Percentiles rank a stretch among this genome's conserved stretches.
phyloP scores from a whole-genome alignment of 53 echinoderm and acorn worm species.

The Holothuria leucospilota region DNA sequence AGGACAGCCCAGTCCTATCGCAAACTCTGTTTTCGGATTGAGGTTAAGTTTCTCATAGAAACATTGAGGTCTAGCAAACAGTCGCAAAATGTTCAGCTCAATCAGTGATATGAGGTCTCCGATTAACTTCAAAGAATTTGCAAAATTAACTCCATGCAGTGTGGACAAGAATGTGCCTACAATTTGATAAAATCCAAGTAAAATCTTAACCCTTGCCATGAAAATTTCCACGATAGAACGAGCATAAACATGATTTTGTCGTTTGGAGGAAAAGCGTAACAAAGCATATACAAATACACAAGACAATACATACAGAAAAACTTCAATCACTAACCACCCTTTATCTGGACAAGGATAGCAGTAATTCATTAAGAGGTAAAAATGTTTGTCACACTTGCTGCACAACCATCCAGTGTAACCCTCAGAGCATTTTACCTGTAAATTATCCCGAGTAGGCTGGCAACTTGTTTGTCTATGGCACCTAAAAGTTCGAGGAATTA shows the following conservation, averaged over 20 bases:
- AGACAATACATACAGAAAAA: background rate
- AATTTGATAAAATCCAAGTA: slow-evolving; percentile 2
- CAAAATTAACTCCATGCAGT: background rate
- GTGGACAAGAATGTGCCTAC: background rate
- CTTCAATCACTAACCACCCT: background rate
- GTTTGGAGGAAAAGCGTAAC: background rate
- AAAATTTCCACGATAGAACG: background rate
- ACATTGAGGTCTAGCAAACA: background rate
- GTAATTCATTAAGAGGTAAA: background rate
- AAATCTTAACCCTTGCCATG: background rate
- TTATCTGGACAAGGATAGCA: background rate
- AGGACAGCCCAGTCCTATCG: background rate
- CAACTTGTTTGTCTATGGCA: too few species aligned
- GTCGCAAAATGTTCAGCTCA: too few species aligned
- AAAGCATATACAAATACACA: background rate
- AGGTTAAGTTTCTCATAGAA: background rate
- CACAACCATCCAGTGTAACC: background rate
- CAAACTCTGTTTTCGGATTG: background rate
- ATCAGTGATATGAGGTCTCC: background rate
- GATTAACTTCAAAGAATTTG: background rate
- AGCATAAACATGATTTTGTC: background rate
- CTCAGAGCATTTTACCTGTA: background rate
- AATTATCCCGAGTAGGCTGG: too few species aligned
- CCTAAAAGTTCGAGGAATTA: too few species aligned
- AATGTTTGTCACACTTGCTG: background rate